Evolutionary conservation across 2,888 invertebrate species (phyloP).

Genomic region (Apomyelois bistriatella): DNA sequence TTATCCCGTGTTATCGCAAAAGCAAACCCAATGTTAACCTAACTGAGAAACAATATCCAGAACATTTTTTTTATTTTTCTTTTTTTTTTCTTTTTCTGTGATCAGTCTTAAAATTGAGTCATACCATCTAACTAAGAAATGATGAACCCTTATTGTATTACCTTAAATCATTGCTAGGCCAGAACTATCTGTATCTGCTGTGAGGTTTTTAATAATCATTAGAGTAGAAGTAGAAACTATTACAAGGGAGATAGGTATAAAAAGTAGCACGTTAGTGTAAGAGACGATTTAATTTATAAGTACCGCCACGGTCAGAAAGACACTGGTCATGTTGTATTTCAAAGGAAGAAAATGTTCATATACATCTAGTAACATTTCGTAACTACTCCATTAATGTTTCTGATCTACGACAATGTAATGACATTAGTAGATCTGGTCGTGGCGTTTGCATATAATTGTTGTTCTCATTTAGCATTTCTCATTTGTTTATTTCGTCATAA

Average conservation of each 20-base stretch:
- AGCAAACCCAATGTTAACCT: constrained; percentile 42
- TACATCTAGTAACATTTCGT: neutral
- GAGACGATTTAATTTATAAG: constrained; percentile 42
- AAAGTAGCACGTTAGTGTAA: constrained; percentile 42
- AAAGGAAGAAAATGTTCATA: neutral
- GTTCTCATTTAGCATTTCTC: constrained; percentile 23
- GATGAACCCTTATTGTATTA: constrained; percentile 61
- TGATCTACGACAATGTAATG: neutral
- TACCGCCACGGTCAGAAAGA: neutral
- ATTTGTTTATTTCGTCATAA: constrained; percentile 29
- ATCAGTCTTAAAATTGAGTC: constrained; percentile 82
- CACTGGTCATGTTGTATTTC: neutral
- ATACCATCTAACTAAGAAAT: constrained; percentile 77
- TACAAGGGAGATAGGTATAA: constrained; percentile 39
- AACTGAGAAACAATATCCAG: constrained; percentile 55
- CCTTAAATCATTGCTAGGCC: constrained; percentile 70
- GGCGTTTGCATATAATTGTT: constrained; percentile 25
- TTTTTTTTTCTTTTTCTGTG: constrained; percentile 62
- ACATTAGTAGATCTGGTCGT: constrained; percentile 14
- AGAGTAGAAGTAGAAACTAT: constrained; percentile 46
- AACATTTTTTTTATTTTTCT: constrained; percentile 39
- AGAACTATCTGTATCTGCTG: constrained; percentile 52
- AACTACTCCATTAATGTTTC: neutral
- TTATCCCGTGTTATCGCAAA: constrained; percentile 37
- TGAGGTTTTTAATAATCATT: constrained; percentile 30